A percentile compares a stretch with the other conserved stretches of the same genome.
phyloP scores from a whole-genome alignment of 2,797 vertebrate species.

The Sciaenops ocellatus region DNA sequence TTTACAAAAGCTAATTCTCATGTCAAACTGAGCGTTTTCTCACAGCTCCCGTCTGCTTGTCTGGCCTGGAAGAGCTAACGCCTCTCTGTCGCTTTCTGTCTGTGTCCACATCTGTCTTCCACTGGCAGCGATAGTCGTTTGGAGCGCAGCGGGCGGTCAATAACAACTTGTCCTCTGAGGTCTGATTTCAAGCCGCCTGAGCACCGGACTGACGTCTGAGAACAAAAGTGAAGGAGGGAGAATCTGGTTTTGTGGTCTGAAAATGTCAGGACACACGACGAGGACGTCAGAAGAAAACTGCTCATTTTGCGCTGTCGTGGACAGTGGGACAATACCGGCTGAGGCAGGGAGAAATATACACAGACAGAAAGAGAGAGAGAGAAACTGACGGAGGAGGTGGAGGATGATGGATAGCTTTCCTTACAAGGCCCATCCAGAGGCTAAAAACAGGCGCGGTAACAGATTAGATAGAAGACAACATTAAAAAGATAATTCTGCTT shows the following conservation, averaged over 20 bases:
- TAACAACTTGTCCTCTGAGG: conserved; percentile 45
- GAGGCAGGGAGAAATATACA: conserved; percentile 6
- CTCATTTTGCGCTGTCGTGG: conserved; percentile 54
- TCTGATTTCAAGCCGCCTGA: conserved; percentile 39
- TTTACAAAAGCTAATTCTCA: conserved; percentile 69
- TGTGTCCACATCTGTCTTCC: conserved; percentile 36
- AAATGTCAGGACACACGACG: conserved; percentile 38
- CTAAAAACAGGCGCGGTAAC: conserved; percentile 57
- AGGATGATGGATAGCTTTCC: conserved; percentile 66
- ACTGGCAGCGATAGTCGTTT: conserved; percentile 19
- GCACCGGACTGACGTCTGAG: conserved; percentile 34
- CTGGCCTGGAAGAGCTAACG: conserved; percentile 25
- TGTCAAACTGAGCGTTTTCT: conserved; percentile 56
- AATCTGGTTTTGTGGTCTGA: conserved; percentile 56
- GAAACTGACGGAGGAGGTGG: conserved; percentile 45
- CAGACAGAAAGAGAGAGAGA: conserved; percentile 13
- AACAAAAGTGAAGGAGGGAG: conserved; percentile 22
- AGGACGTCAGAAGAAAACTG: conserved; percentile 49
- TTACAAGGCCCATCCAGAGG: conserved; percentile 27
- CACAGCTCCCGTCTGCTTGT: conserved; percentile 59
- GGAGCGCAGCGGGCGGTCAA: conserved; percentile 43
- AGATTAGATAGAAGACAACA: conserved; percentile 12
- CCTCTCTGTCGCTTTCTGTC: conserved; percentile 26
- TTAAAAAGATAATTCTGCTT: conserved; percentile 3
- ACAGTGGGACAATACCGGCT: conserved; percentile 52